phyloP scores from a whole-genome alignment of 2,113 vertebrate genomes.

The Ageneiosus marmoratus region DNA sequence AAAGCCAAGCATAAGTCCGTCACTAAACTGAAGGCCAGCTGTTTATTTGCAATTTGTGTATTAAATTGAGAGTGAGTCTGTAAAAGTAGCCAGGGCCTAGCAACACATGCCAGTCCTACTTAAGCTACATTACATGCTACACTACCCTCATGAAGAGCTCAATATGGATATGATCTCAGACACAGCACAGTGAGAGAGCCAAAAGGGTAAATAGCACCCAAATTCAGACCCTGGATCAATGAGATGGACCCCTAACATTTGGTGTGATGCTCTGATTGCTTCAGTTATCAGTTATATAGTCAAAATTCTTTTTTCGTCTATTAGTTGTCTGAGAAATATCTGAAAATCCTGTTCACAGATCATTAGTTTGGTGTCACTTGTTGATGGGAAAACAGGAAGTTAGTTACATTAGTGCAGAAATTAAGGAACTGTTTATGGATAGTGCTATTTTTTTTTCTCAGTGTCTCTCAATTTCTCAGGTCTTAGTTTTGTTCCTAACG shows the following conservation, averaged over 20 bases:
- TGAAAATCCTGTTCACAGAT: conserved; percentile 11
- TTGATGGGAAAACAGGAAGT: not conserved
- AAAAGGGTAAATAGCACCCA: conserved; percentile 49
- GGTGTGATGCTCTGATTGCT: conserved; percentile 48
- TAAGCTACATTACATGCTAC: conserved; percentile 80
- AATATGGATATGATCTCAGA: conserved; percentile 77
- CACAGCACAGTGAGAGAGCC: conserved; percentile 67
- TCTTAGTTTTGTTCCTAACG: not conserved
- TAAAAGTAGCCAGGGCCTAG: conserved; percentile 73
- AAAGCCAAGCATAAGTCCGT: conserved; percentile 69
- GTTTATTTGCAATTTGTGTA: conserved; percentile 74
- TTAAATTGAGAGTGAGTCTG: conserved; percentile 68
- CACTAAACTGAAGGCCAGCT: conserved; percentile 78
- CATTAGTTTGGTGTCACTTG: not conserved
- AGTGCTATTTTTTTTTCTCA: not conserved
- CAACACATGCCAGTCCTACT: conserved; percentile 78
- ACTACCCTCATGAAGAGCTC: conserved; percentile 78
- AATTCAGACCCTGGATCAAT: conserved; percentile 73
- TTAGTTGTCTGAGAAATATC: not conserved
- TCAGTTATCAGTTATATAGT: conserved; percentile 8
- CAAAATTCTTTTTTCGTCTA: not conserved
- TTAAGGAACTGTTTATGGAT: not conserved
- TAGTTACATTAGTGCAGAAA: not conserved
- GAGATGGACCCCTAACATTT: conserved; percentile 68
- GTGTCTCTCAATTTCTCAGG: not conserved